phyloP scores from a whole-genome alignment of 35 echinoderm and acorn worm genomes.

The Heliocidaris erythrogramma region DNA sequence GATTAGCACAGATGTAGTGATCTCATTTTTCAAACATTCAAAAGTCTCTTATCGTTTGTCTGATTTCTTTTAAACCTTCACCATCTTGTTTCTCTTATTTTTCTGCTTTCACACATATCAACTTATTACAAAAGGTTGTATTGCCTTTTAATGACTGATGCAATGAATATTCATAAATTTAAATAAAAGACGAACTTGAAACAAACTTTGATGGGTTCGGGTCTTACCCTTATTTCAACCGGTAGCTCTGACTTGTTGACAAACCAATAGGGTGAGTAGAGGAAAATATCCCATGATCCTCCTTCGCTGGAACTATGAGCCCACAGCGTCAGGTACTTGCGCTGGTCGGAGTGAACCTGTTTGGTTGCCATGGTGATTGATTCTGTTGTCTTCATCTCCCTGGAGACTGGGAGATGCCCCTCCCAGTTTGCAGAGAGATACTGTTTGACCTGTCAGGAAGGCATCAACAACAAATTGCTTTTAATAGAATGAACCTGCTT shows the following conservation, averaged over 20 bases:
- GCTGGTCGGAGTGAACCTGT: constrained; percentile 66
- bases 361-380: constrained; percentile 86
- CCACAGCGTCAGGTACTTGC: constrained; percentile 86
- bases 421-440: constrained; percentile 96
- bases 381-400: constrained; percentile 92
- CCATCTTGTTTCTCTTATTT: too few relatives aligned
- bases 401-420: constrained; percentile 82
- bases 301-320: constrained; percentile 84
- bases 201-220: neutral
- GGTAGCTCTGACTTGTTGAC: constrained; percentile 99
- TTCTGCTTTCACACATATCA: too few relatives aligned
- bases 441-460: constrained; percentile 66
- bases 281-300: constrained; percentile 91
- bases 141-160: too few relatives aligned
- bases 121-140: too few relatives aligned
- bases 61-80: too few relatives aligned
- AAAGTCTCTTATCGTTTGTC: too few relatives aligned
- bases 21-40: too few relatives aligned
- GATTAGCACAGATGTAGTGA: neutral
- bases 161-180: too few relatives aligned
- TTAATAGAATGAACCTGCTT: neutral
- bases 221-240: constrained; percentile 88
- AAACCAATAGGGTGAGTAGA: constrained; percentile 96
- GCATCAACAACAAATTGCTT: neutral
- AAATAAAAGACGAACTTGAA: too few relatives aligned